Conservation (phyloP, 1,140 invertebrate genomes). For the Halesus radiatus region DNA sequence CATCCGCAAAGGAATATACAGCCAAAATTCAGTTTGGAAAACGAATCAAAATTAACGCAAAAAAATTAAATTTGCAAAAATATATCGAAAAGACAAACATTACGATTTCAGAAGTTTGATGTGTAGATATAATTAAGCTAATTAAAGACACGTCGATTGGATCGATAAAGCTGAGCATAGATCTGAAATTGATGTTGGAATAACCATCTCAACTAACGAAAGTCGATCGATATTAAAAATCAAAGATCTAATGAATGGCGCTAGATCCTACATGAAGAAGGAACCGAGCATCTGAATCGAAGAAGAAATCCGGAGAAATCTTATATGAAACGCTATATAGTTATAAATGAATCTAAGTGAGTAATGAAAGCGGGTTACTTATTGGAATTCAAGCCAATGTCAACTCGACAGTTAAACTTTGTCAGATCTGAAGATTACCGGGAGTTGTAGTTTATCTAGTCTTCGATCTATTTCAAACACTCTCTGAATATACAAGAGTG, state of each 20-base stretch:
- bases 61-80: background rate
- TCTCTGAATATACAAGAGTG: background rate
- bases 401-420: background rate
- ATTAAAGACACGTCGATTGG: too few species aligned
- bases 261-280: background rate
- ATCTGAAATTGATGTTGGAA: slow-evolving; percentile 3
- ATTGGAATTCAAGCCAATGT: background rate
- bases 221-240: background rate
- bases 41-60: background rate
- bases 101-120: too few species aligned
- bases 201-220: background rate
- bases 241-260: background rate
- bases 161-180: background rate
- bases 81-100: background rate
- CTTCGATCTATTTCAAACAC: slow-evolving; percentile 1
- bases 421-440: background rate
- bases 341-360: background rate
- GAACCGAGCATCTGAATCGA: background rate
- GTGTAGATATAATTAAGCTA: too few species aligned
- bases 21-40: background rate
- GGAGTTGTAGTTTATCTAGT: background rate
- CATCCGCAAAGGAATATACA: background rate
- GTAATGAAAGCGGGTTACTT: background rate
- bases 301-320: background rate
- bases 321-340: background rate